Percentiles rank a stretch among this genome's conserved stretches.
Evolutionary conservation across 1,140 invertebrate genomes (phyloP).

Genomic region (Hydropsyche tenuis): DNA sequence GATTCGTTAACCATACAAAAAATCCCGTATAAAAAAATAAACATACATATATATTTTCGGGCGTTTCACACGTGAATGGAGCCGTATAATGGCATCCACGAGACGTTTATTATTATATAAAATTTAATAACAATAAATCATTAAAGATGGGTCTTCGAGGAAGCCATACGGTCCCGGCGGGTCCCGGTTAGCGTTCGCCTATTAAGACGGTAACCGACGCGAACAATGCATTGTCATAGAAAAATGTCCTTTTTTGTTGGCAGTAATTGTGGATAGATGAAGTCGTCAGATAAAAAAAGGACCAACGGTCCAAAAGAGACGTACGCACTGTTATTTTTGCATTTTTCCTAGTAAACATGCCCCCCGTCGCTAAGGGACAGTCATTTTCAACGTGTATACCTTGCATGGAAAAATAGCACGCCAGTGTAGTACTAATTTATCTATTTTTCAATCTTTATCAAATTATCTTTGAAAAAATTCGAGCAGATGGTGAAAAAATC

Average conservation of each 20-base stretch:
- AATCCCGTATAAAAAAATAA: too few relatives aligned
- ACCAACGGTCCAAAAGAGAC: slow-evolving; percentile 24
- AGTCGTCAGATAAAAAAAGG: slow-evolving; percentile 43
- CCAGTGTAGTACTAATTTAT: slow-evolving; percentile 4
- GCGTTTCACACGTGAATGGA: slow-evolving; percentile 18
- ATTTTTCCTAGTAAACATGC: slow-evolving; percentile 46
- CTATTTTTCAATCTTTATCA: neutral
- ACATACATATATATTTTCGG: too few relatives aligned
- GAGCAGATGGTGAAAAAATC: too few relatives aligned
- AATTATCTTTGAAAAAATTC: too few relatives aligned
- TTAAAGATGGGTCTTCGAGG: slow-evolving; percentile 16
- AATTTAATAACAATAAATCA: slow-evolving; percentile 34
- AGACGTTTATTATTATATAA: slow-evolving; percentile 23
- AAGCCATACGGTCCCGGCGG: slow-evolving; percentile 20
- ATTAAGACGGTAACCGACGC: slow-evolving; percentile 38
- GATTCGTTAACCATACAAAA: neutral
- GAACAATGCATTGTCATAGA: slow-evolving; percentile 42
- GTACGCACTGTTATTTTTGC: slow-evolving; percentile 41
- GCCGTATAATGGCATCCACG: neutral
- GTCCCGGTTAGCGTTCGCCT: slow-evolving; percentile 14
- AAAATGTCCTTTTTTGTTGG: slow-evolving; percentile 41
- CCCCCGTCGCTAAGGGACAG: slow-evolving; percentile 32
- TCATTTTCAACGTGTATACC: slow-evolving; percentile 6
- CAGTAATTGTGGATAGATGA: slow-evolving; percentile 47
- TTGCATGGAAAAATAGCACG: neutral